A percentile compares a stretch with the other conserved stretches of the same genome.
These are phyloP conservation scores for Abrostola triplasia DNA, from an alignment of 2,888 invertebrate species.

Conservation along the genomic window DNA sequence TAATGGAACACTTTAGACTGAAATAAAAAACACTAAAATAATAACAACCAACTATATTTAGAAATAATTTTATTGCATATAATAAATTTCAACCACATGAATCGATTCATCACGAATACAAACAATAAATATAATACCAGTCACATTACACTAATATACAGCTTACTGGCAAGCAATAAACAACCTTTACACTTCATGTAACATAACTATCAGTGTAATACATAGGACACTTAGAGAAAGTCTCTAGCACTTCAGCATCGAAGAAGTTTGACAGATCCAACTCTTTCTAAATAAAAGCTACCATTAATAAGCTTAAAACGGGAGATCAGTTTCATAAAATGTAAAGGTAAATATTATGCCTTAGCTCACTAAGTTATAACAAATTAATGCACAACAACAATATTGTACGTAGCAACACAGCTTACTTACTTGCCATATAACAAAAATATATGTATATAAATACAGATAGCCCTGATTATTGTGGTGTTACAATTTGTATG, in stretches of 20 bases:
- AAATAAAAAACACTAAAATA: slow-evolving; percentile 7
- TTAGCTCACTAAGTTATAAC: not conserved
- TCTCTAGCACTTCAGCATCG: too few species aligned
- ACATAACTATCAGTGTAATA: slow-evolving; percentile 7
- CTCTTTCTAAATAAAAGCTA: too few species aligned
- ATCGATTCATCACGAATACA: slow-evolving; percentile 16
- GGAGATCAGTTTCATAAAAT: slow-evolving; percentile 9
- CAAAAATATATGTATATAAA: not conserved
- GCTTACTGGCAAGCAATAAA: slow-evolving; percentile 11
- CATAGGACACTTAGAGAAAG: not conserved
- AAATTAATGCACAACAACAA: not conserved
- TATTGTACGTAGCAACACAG: not conserved
- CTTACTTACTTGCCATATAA: too few species aligned
- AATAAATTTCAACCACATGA: slow-evolving; percentile 17
- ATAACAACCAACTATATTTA: slow-evolving; percentile 7
- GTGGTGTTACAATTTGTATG: not conserved
- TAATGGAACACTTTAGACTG: too few species aligned
- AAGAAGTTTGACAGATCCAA: too few species aligned
- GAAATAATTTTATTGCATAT: slow-evolving; percentile 40
- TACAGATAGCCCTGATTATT: slow-evolving; percentile 5
- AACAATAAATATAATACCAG: slow-evolving; percentile 26
- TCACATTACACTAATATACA: slow-evolving; percentile 3
- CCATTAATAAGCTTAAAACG: not conserved
- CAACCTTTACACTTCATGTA: slow-evolving; percentile 10
- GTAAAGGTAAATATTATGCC: slow-evolving; percentile 10